A percentile compares a stretch with the other conserved stretches of the same genome.
Evolutionary conservation across 2,888 invertebrate genomes (phyloP).

Genomic region (Eremobia ochroleuca): DNA sequence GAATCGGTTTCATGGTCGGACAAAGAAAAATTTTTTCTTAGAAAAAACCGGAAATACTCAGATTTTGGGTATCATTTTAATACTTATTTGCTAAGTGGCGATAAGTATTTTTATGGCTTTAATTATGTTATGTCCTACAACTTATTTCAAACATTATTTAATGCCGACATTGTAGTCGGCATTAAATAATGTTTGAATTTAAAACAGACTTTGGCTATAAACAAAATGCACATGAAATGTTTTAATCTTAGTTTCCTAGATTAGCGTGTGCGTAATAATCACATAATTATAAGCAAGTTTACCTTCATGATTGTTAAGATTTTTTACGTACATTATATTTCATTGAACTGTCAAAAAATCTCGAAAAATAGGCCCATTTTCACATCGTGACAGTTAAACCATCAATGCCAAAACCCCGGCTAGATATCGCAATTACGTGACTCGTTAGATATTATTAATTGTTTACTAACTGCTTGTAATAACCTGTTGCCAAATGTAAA

Average conservation of each 20-base stretch:
- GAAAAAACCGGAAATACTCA: conserved; percentile 17
- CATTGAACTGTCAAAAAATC: conserved; percentile 29
- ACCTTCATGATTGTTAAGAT: neutral
- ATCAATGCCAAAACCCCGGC: conserved; percentile 63
- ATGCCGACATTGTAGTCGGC: no score
- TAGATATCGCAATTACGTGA: conserved; percentile 67
- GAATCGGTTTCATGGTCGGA: neutral
- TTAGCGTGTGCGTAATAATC: neutral
- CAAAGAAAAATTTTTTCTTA: conserved; percentile 5
- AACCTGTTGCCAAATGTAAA: conserved; percentile 66
- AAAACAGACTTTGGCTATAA: neutral
- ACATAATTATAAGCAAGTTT: neutral
- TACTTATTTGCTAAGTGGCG: neutral
- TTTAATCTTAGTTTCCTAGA: no score
- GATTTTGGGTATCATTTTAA: conserved; percentile 14
- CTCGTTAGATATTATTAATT: conserved; percentile 70
- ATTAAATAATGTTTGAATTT: neutral
- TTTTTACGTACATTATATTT: neutral
- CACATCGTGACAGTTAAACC: conserved; percentile 67
- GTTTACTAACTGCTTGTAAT: conserved; percentile 66
- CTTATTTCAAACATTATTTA: no score
- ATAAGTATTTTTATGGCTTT: neutral
- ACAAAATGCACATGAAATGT: neutral
- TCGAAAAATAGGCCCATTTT: conserved; percentile 32
- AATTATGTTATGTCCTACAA: neutral